Conservation (phyloP, 2,888 invertebrate genomes). For the Cephus pygmeus region DNA sequence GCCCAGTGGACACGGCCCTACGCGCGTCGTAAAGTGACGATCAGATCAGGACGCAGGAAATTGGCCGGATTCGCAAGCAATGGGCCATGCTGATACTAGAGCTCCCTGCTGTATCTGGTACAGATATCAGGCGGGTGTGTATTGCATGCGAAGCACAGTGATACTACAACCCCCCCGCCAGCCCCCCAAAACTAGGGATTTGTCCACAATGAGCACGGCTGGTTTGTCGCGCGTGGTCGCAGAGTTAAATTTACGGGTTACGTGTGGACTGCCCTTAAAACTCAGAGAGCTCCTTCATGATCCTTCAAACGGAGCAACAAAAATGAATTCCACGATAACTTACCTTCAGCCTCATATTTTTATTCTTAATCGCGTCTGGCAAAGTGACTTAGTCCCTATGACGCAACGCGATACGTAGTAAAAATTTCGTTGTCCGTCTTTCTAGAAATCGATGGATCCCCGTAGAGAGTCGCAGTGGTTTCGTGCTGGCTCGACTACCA, state of each 20-base stretch:
- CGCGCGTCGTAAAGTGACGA: slow-evolving; percentile 65
- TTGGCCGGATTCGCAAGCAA: slow-evolving; percentile 65
- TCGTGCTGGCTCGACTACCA: background rate
- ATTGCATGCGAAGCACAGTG: background rate
- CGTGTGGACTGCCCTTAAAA: background rate
- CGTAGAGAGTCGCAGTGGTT: background rate
- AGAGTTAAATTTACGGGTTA: background rate
- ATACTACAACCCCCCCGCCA: background rate
- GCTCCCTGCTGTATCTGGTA: slow-evolving; percentile 37
- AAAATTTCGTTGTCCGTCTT: background rate
- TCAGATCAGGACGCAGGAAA: slow-evolving; percentile 63
- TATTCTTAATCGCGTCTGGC: background rate
- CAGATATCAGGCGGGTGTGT: slow-evolving; percentile 35
- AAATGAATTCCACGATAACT: background rate
- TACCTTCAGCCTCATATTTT: background rate
- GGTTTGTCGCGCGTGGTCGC: background rate
- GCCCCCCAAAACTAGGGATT: background rate
- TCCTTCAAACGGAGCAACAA: background rate
- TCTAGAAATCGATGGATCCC: background rate
- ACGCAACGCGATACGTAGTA: background rate
- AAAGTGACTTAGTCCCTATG: background rate
- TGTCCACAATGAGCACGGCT: background rate
- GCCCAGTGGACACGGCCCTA: slow-evolving; percentile 34
- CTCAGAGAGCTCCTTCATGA: background rate
- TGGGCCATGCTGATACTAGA: slow-evolving; percentile 63